Conservation (phyloP, 2,888 invertebrate genomes). For the Drosophila tanythrix region DNA sequence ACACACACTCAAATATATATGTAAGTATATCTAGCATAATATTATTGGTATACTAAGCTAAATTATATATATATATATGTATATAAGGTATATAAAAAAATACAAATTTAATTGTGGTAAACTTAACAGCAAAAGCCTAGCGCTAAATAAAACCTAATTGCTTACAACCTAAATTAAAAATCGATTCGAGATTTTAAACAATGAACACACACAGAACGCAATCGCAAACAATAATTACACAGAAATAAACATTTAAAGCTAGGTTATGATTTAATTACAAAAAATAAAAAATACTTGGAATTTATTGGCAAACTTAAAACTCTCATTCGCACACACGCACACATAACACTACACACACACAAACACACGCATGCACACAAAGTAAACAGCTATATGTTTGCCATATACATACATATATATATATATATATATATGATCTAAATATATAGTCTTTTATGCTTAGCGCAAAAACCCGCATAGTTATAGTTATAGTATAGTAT, state of each 20-base stretch:
- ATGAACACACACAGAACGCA: conserved; percentile 49
- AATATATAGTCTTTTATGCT: conserved; percentile 66
- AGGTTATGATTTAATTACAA: conserved; percentile 18
- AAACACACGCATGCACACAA: conserved; percentile 26
- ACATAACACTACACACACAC: conserved; percentile 12
- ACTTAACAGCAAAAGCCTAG: conserved; percentile 70
- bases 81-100: conserved; percentile 41
- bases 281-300: conserved; percentile 65
- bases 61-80: background rate
- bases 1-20: conserved; percentile 2
- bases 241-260: conserved; percentile 56
- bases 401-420: conserved; percentile 40
- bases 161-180: conserved; percentile 32
- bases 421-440: conserved; percentile 51
- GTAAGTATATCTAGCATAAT: conserved; percentile 18
- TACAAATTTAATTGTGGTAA: conserved; percentile 56
- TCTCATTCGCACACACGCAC: background rate
- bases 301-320: conserved; percentile 53
- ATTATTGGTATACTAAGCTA: conserved; percentile 9
- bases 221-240: conserved; percentile 34
- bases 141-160: conserved; percentile 48
- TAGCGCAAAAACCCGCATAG: conserved; percentile 68
- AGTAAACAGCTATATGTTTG: conserved; percentile 33
- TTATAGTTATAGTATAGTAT: conserved; percentile 45
- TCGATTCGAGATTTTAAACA: conserved; percentile 39